Evolutionary conservation across 2,797 vertebrate genomes (phyloP).

Genomic region (Cuculus canorus): DNA sequence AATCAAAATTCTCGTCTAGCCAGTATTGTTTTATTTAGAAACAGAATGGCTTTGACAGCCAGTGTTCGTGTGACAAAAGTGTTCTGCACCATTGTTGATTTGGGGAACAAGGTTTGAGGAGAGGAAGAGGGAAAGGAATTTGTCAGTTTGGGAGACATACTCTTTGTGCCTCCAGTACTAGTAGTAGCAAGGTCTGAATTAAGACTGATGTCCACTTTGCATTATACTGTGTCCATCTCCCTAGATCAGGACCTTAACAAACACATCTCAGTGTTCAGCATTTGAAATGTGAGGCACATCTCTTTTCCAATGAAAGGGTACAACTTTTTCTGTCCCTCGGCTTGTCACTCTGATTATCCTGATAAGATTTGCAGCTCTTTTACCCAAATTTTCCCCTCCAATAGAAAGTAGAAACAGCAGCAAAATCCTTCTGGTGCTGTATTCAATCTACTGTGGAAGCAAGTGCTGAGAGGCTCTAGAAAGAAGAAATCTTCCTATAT

Average conservation of each 20-base stretch:
- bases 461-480: not conserved
- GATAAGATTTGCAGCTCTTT: not conserved
- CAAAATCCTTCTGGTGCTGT: not conserved
- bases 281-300: not conserved
- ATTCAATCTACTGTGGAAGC: not conserved
- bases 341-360: not conserved
- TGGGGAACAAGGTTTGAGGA: not conserved
- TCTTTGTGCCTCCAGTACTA: not conserved
- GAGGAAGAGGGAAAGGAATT: not conserved
- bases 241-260: not conserved
- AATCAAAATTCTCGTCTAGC: not conserved
- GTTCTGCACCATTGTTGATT: not conserved
- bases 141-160: not conserved
- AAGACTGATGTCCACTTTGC: not conserved
- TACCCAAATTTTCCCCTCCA: not conserved
- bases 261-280: not conserved
- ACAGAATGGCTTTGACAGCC: not conserved
- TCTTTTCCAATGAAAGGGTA: not conserved
- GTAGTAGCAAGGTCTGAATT: not conserved
- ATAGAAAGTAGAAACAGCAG: not conserved
- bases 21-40: not conserved
- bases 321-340: not conserved
- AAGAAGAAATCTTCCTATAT: not conserved
- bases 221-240: not conserved
- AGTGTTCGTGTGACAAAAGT: not conserved